These are phyloP conservation scores for Lepisosteus osseus DNA, from an alignment of 2,113 vertebrate species.

Conservation along the genomic window DNA sequence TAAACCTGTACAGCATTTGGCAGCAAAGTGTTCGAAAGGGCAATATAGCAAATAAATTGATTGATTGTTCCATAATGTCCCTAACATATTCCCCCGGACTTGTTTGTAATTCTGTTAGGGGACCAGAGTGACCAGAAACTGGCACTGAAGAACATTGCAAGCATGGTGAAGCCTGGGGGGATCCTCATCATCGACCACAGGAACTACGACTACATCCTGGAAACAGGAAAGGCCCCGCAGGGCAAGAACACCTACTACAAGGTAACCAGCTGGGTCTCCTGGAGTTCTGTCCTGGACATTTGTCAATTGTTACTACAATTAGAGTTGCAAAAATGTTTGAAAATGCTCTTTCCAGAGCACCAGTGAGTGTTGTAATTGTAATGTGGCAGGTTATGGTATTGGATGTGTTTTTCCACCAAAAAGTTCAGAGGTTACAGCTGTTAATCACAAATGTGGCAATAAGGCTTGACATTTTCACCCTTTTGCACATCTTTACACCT, in stretches of 20 bases:
- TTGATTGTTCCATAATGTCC: background rate
- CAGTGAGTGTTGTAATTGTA: too few relatives aligned
- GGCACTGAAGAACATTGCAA: conserved; percentile 88
- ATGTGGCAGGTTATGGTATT: too few relatives aligned
- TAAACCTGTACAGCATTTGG: too few relatives aligned
- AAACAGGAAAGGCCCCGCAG: conserved; percentile 79
- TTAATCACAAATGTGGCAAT: too few relatives aligned
- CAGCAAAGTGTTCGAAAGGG: too few relatives aligned
- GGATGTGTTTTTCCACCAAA: too few relatives aligned
- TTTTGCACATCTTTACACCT: too few relatives aligned
- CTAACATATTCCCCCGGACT: background rate
- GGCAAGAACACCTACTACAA: conserved; percentile 99
- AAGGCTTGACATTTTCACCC: too few relatives aligned
- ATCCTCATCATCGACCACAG: conserved; percentile 93
- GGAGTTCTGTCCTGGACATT: background rate
- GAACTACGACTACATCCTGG: conserved; percentile 94
- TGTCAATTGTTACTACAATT: too few relatives aligned
- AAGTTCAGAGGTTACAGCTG: too few relatives aligned
- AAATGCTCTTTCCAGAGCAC: too few relatives aligned
- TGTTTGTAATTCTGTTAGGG: conserved; percentile 56
- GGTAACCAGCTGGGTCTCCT: conserved; percentile 61
- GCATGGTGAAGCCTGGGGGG: conserved; percentile 86
- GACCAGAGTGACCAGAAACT: conserved; percentile 91
- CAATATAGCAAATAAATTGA: background rate
- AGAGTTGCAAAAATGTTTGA: too few relatives aligned